A percentile compares a stretch with the other conserved stretches of the same genome.
Evolutionary conservation across 2,797 vertebrate species (phyloP).

Genomic region (Anguilla megastoma): DNA sequence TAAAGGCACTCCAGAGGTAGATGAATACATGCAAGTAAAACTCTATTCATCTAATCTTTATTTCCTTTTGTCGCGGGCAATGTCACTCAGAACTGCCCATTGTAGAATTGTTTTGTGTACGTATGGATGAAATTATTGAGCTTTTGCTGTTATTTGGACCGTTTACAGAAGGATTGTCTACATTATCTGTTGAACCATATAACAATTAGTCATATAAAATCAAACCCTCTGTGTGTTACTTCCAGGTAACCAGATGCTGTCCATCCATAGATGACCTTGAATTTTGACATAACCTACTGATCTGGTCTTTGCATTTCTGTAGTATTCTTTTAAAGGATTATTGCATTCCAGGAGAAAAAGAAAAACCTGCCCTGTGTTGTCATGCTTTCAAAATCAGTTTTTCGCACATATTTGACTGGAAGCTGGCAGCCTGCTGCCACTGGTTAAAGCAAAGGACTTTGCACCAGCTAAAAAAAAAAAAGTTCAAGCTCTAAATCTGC

Average conservation of each 20-base stretch:
- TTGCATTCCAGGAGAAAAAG: neutral
- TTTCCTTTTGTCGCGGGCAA: neutral
- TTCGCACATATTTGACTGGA: neutral
- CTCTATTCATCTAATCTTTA: neutral
- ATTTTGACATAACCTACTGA: neutral
- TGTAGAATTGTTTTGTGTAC: neutral
- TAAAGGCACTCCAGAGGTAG: neutral
- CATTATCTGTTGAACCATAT: neutral
- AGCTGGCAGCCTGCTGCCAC: neutral
- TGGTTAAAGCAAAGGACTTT: conserved; percentile 8
- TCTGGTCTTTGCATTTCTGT: neutral
- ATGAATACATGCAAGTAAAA: neutral
- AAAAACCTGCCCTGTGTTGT: neutral
- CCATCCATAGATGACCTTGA: neutral
- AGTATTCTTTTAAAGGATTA: neutral
- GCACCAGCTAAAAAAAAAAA: neutral
- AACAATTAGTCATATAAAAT: neutral
- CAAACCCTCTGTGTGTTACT: neutral
- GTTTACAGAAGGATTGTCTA: neutral
- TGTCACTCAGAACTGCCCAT: neutral
- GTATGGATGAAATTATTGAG: neutral
- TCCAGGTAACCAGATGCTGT: neutral
- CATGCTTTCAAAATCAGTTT: conserved; percentile 4
- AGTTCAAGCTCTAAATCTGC: neutral
- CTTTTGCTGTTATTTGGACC: neutral